Base-by-base conservation (phyloP, 2,797 vertebrate genomes). In the Melanotaenia boesemani region DNA sequence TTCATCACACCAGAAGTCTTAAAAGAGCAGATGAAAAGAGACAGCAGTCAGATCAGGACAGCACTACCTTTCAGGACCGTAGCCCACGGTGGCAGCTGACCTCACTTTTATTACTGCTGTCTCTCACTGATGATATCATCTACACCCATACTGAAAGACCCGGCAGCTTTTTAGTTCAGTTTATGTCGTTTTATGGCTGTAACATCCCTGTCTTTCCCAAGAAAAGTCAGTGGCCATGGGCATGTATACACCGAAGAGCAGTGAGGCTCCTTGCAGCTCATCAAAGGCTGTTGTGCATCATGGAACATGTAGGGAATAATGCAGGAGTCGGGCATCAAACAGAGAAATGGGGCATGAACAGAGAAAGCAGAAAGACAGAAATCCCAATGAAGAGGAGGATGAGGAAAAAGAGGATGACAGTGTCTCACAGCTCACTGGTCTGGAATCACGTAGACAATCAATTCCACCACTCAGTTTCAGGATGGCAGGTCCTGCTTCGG, bases 61-160 rank as follows among this genome's bases (percentile, higher is more conserved):
- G 22, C 3, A 46, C 72, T 85, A 72, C 84, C 86, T 78, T 75
- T 81, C 71, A 63, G 85, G 87, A 63, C 72, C 48, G 67, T 34
- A 58, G 80, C 86, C 88, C 67, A 28, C 44, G 50, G 85, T 74
- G 81, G 88, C 82, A 80, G 85, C 82, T 84, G 83, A 89, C 85
- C 87, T 89, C 84, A 72, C 87, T 85, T 78, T 91, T 79, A 92
- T 90, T 88, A 89, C 76, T 13, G 58, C 74, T 28, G 81, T 85
- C 88, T 88, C 85, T 80, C 74, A 73, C 70, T 77, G 87, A 89
- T 88, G 91, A 89, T 90, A 88, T 89, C 86, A 90, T 83, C 79
- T 72, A 72, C 85, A 88, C 79, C 79, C 81, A 78, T 58, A 65
- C 67, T 63, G 64, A 83, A 81, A 75, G 76, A 65, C 85, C 81